These are phyloP conservation scores for Zosterops pallidus DNA, from an alignment of 2,113 vertebrate genomes.

Conservation along the genomic window DNA sequence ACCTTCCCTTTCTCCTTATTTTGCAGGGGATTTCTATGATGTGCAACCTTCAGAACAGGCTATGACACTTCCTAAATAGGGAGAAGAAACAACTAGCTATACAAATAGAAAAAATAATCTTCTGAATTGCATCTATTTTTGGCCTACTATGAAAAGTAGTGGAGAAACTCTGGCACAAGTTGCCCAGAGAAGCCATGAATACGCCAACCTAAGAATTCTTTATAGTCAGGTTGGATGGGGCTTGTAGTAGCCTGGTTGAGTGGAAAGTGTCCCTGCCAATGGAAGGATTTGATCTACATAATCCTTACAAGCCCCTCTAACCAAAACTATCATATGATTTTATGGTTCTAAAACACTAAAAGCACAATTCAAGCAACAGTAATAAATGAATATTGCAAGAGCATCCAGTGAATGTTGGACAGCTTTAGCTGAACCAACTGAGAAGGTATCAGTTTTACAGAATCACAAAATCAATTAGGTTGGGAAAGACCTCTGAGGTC, in stretches of 20 bases:
- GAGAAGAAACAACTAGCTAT: not conserved
- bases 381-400: accelerated
- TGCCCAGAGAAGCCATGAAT: not conserved
- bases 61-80: not conserved
- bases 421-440: not conserved
- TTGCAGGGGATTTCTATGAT: not conserved
- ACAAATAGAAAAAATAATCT: not conserved
- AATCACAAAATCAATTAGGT: not conserved
- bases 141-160: not conserved
- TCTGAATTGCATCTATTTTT: not conserved
- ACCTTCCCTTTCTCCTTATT: not conserved
- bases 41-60: not conserved
- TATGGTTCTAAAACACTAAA: not conserved
- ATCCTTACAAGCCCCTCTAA: not conserved
- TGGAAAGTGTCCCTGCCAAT: not conserved
- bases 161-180: not conserved
- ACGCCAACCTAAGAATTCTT: accelerated
- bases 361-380: accelerated
- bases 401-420: accelerated
- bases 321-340: not conserved
- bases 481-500: not conserved
- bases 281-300: accelerated
- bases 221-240: accelerated
- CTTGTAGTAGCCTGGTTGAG: not conserved
- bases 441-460: not conserved